phyloP scores from a whole-genome alignment of 2,113 vertebrate species.

The Herpetotheres cachinnans region DNA sequence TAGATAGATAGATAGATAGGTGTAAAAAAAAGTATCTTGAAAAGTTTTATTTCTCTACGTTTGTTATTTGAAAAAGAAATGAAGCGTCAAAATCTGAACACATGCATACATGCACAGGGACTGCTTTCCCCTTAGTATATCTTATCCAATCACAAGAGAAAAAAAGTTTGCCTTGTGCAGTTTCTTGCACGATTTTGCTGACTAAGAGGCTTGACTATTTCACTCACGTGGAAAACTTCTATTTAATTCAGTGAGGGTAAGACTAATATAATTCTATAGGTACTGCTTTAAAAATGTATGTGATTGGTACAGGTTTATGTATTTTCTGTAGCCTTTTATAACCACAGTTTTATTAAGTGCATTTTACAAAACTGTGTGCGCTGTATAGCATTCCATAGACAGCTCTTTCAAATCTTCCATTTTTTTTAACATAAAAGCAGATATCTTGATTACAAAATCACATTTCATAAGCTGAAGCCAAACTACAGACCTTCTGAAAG shows the following conservation, averaged over 20 bases:
- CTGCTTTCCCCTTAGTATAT: neutral
- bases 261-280: neutral
- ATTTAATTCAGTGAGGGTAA: neutral
- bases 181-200: neutral
- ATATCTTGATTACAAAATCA: neutral
- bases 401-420: neutral
- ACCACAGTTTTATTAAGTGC: neutral
- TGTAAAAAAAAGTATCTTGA: neutral
- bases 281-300: neutral
- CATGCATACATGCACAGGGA: fast-evolving
- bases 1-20: neutral
- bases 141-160: neutral
- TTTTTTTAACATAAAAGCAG: neutral
- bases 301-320: neutral
- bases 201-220: neutral
- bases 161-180: neutral
- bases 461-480: neutral
- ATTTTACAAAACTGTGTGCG: neutral
- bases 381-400: neutral
- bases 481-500: neutral
- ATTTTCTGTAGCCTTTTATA: neutral
- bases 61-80: neutral
- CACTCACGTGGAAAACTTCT: neutral
- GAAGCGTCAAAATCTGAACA: neutral
- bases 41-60: neutral